Percentiles rank a stretch among this genome's conserved stretches.
phyloP scores from a whole-genome alignment of 2,113 vertebrate genomes.

The Perognathus longimembris region DNA sequence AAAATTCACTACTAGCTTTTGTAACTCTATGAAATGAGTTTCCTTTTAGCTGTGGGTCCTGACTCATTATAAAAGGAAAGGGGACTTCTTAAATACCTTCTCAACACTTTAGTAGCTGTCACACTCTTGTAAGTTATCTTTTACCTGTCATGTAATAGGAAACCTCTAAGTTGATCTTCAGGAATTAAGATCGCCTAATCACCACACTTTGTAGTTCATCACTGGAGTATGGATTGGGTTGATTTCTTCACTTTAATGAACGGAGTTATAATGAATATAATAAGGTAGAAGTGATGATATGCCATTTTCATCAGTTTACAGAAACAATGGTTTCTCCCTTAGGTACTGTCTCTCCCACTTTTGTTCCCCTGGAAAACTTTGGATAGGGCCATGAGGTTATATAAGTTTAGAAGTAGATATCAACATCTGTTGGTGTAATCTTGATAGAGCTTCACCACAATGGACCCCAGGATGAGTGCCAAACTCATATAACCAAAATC shows the following conservation, averaged over 20 bases:
- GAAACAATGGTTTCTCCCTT: background rate
- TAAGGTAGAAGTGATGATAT: background rate
- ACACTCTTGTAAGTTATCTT: background rate
- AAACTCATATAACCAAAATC: too few relatives aligned
- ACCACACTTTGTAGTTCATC: background rate
- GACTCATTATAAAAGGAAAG: background rate
- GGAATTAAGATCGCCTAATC: fast-evolving
- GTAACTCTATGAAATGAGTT: background rate
- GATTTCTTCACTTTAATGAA: background rate
- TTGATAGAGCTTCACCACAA: fast-evolving
- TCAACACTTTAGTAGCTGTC: background rate
- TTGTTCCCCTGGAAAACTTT: background rate
- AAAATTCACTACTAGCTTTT: background rate
- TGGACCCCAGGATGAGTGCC: background rate
- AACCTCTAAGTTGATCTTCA: background rate
- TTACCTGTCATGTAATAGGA: fast-evolving
- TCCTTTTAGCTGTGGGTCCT: background rate
- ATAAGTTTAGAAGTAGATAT: background rate
- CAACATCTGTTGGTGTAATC: fast-evolving
- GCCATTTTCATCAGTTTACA: background rate
- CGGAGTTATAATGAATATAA: background rate
- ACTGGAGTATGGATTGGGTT: background rate
- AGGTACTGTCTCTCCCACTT: fast-evolving
- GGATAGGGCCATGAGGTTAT: background rate
- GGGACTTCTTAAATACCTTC: background rate